Conservation (phyloP, 2,888 invertebrate genomes). For the Orthosia incerta region DNA sequence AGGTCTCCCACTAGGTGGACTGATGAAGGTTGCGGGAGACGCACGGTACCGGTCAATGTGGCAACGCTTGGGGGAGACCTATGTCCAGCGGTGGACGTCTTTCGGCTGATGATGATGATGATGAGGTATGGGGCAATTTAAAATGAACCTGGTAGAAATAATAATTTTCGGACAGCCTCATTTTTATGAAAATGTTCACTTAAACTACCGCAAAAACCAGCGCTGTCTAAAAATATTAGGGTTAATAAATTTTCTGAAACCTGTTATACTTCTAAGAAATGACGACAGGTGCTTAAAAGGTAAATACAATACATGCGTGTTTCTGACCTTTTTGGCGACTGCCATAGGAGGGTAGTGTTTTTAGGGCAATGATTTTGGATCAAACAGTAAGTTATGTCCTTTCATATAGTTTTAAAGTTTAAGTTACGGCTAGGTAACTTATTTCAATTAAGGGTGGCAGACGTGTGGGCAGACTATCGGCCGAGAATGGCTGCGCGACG, state of each 20-base stretch:
- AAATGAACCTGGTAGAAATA: neutral
- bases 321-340: no score
- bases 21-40: no score
- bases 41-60: no score
- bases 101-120: no score
- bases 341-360: no score
- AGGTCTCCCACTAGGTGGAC: no score
- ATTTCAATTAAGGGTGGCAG: slow-evolving; percentile 44
- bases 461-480: slow-evolving; percentile 40
- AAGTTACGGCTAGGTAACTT: slow-evolving; percentile 21
- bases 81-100: no score
- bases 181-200: no score
- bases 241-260: neutral
- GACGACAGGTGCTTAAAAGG: neutral
- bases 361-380: neutral
- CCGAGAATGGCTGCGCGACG: slow-evolving; percentile 35
- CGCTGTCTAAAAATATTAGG: neutral
- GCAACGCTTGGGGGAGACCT: no score
- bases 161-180: neutral
- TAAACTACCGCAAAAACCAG: neutral
- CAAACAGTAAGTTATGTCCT: neutral
- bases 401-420: slow-evolving; percentile 15
- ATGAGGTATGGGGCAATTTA: neutral
- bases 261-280: neutral
- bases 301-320: no score